Percentiles rank a stretch among this genome's conserved stretches.
These are phyloP conservation scores for Anoplopoma fimbria DNA, from an alignment of 2,113 vertebrate species.

Conservation along the genomic window DNA sequence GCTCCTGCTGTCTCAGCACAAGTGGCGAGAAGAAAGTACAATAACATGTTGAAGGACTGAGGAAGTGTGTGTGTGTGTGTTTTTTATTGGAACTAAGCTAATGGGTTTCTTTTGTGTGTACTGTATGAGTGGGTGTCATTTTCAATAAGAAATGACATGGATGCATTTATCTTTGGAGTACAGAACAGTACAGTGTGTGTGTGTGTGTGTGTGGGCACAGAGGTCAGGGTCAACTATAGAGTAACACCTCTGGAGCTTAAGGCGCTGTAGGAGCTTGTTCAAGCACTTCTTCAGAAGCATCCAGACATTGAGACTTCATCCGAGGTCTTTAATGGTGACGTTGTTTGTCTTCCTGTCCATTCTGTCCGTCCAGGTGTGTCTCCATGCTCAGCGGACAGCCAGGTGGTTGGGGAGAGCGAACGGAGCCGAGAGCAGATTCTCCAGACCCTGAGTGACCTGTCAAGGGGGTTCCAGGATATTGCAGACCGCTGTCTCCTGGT, in stretches of 20 bases:
- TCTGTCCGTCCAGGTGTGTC: slow-evolving; percentile 81
- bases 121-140: slow-evolving; percentile 13
- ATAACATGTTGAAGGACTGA: slow-evolving; percentile 66
- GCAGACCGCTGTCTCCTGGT: slow-evolving; percentile 95
- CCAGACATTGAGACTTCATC: background rate
- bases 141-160: slow-evolving; percentile 15
- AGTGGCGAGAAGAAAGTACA: slow-evolving; percentile 62
- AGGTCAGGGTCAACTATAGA: background rate
- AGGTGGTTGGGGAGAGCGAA: slow-evolving; percentile 84
- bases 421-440: slow-evolving; percentile 94
- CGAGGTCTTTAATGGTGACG: background rate
- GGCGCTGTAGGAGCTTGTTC: background rate
- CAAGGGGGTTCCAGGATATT: slow-evolving; percentile 95
- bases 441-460: slow-evolving; percentile 92
- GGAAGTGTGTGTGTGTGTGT: slow-evolving; percentile 21
- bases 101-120: slow-evolving; percentile 35
- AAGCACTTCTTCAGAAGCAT: background rate
- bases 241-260: background rate
- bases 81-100: slow-evolving; percentile 37
- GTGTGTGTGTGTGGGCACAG: too few relatives aligned
- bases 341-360: background rate
- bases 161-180: background rate
- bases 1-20: slow-evolving; percentile 76
- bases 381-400: slow-evolving; percentile 87
- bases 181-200: background rate